A percentile compares a stretch with the other conserved stretches of the same genome.
These are phyloP conservation scores for Acleris laterana DNA, from an alignment of 2,888 invertebrate species.

Conservation along the genomic window DNA sequence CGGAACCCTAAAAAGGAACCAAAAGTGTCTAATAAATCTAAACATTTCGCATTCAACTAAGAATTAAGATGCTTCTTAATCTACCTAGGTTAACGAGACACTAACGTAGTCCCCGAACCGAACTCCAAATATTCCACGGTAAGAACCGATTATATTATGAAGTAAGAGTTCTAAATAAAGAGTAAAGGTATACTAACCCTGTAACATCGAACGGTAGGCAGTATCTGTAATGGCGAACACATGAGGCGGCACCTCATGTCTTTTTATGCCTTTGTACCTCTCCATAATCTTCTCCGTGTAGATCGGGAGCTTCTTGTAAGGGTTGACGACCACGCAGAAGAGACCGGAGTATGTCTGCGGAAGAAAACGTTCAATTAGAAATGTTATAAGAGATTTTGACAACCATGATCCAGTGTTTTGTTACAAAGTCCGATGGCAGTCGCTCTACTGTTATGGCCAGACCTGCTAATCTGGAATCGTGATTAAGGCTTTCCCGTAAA, in stretches of 20 bases:
- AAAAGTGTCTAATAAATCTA: too few species aligned
- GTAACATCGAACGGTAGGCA: conserved; percentile 99
- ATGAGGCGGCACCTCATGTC: conserved; percentile 99
- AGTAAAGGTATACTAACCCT: conserved; percentile 87
- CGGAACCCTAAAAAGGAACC: too few species aligned
- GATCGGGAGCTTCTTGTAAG: conserved; percentile 99
- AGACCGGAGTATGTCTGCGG: conserved; percentile 99
- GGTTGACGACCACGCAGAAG: conserved; percentile 99
- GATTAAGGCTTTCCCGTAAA: too few species aligned
- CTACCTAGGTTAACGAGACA: too few species aligned
- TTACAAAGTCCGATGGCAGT: too few species aligned
- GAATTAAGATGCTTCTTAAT: too few species aligned
- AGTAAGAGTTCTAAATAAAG: neutral
- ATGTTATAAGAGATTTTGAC: neutral
- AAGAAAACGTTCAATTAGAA: conserved; percentile 43
- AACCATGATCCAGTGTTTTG: too few species aligned
- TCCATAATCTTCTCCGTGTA: conserved; percentile 99
- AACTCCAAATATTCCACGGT: neutral
- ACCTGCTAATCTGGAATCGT: too few species aligned
- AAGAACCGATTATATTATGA: neutral
- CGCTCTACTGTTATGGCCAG: too few species aligned
- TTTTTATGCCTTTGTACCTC: conserved; percentile 99
- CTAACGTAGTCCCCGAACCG: too few species aligned
- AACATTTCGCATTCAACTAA: too few species aligned
- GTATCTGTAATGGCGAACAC: conserved; percentile 99